A percentile compares a stretch with the other conserved stretches of the same genome.
Evolutionary conservation across 2,888 invertebrate species (phyloP).

Genomic region (Fragum fragum): DNA sequence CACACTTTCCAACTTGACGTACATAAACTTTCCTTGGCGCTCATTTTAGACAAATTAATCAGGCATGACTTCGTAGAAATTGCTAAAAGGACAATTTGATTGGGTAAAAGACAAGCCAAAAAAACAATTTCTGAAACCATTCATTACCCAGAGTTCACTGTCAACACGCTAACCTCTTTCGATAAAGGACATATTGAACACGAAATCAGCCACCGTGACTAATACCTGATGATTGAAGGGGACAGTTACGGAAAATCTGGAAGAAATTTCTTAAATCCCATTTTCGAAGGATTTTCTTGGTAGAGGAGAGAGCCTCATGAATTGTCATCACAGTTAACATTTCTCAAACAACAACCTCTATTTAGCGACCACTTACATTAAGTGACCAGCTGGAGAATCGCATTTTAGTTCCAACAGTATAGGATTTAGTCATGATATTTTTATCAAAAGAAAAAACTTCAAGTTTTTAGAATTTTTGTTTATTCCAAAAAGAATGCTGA

Average conservation of each 20-base stretch:
- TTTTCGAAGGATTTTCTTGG: neutral
- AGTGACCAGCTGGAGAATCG: too few species aligned
- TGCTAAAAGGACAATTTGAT: constrained; percentile 1
- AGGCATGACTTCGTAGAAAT: neutral
- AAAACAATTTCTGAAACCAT: neutral
- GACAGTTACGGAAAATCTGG: neutral
- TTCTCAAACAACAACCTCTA: too few species aligned
- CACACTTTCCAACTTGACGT: neutral
- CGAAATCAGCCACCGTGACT: neutral
- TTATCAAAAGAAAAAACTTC: too few species aligned
- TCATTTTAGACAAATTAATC: neutral
- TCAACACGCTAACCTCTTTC: neutral
- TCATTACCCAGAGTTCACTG: neutral
- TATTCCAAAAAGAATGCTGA: too few species aligned
- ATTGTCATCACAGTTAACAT: too few species aligned
- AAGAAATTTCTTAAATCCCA: neutral
- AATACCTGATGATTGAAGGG: neutral
- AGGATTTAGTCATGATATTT: too few species aligned
- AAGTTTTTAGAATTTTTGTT: too few species aligned
- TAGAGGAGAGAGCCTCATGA: too few species aligned
- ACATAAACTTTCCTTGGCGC: neutral
- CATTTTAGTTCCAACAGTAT: too few species aligned
- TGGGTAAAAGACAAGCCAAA: neutral
- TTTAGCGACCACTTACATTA: too few species aligned
- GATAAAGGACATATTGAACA: neutral